These are phyloP conservation scores for Hoplostethus mediterraneus DNA, from an alignment of 2,797 vertebrate species.

Conservation along the genomic window DNA sequence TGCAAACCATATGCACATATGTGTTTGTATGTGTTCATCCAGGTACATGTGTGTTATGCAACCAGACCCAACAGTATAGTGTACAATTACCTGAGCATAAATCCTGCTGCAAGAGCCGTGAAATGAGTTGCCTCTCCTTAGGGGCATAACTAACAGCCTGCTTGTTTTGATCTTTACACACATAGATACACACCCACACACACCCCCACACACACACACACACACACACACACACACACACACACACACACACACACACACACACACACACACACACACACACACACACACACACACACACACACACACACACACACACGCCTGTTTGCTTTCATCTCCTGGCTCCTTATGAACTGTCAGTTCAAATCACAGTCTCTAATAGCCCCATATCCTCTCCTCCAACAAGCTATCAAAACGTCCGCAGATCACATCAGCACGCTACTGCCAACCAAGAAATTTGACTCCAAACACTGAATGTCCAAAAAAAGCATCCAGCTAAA, in stretches of 20 bases:
- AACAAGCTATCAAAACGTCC: conserved; percentile 7
- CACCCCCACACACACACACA: not conserved
- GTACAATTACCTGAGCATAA: conserved; percentile 23
- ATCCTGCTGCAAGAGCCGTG: conserved; percentile 7
- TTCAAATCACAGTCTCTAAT: conserved; percentile 18
- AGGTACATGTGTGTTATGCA: conserved; percentile 19
- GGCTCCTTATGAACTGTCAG: conserved; percentile 28
- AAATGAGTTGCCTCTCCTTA: conserved; percentile 17
- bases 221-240: not conserved
- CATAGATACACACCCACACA: not conserved
- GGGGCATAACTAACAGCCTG: conserved; percentile 14
- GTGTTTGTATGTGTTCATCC: conserved; percentile 4
- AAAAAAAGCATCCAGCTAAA: conserved; percentile 7
- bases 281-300: not conserved
- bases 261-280: not conserved
- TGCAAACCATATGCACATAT: not conserved
- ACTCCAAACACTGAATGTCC: conserved; percentile 12
- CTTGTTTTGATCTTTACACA: conserved; percentile 20
- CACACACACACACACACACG: not conserved
- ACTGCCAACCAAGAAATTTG: conserved; percentile 6
- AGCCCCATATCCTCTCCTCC: not conserved
- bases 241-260: not conserved
- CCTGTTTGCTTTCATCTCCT: conserved; percentile 10
- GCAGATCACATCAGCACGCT: not conserved
- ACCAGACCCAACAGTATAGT: conserved; percentile 5